phyloP scores from a whole-genome alignment of 2,113 vertebrate genomes.

The Rhea pennata region DNA sequence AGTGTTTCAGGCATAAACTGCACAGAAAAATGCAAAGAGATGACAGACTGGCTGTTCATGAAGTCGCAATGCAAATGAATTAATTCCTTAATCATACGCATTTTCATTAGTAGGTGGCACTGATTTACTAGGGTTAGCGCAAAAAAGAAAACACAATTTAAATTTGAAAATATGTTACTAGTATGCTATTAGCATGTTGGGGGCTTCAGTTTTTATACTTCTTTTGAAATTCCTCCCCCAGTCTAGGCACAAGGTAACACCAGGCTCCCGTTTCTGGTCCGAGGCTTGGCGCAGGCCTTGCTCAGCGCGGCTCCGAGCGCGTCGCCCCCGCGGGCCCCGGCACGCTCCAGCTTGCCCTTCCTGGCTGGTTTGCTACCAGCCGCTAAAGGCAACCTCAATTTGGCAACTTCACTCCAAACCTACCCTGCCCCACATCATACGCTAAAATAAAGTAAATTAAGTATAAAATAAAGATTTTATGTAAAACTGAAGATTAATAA shows the following conservation, averaged over 20 bases:
- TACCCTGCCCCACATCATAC: neutral
- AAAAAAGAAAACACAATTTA: neutral
- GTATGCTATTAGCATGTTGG: too few species aligned
- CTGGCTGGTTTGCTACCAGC: neutral
- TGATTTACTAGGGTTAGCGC: neutral
- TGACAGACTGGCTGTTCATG: neutral
- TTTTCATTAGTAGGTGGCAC: neutral
- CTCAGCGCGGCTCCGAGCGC: neutral
- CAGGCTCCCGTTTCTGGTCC: neutral
- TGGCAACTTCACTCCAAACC: neutral
- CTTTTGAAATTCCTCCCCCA: neutral
- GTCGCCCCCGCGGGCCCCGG: neutral
- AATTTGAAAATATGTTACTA: too few species aligned
- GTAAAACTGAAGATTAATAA: neutral
- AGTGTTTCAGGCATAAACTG: neutral
- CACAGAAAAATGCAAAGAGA: neutral
- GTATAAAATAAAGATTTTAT: neutral
- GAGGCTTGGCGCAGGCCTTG: neutral
- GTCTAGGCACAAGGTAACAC: neutral
- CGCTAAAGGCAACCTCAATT: neutral
- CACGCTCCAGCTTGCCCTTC: neutral
- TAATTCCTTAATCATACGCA: neutral
- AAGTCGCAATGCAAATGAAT: neutral
- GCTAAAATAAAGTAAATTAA: neutral
- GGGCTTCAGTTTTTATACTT: neutral